Conservation (phyloP, 2,888 invertebrate genomes). For the Epinotia demarniana region DNA sequence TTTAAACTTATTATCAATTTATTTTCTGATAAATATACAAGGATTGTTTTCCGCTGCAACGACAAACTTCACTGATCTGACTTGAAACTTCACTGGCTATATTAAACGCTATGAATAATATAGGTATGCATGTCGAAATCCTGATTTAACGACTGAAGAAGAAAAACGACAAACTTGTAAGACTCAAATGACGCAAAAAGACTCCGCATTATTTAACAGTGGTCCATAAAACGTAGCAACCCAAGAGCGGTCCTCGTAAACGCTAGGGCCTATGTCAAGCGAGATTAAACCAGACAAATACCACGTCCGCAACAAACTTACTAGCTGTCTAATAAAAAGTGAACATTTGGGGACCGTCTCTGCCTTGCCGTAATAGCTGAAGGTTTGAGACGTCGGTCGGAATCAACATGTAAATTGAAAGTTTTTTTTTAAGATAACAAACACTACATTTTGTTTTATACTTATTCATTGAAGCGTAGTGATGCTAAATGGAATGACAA, state of each 20-base stretch:
- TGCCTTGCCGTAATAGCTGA: background rate
- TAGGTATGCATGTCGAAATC: background rate
- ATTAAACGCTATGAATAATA: background rate
- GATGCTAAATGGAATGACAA: background rate
- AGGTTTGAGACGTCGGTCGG: background rate
- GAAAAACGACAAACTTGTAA: slow-evolving; percentile 1
- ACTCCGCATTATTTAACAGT: slow-evolving; percentile 74
- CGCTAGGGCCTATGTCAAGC: slow-evolving; percentile 61
- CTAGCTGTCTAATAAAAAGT: slow-evolving; percentile 35
- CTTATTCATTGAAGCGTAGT: background rate
- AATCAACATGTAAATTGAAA: background rate
- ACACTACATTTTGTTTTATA: background rate
- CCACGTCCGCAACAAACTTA: slow-evolving; percentile 52
- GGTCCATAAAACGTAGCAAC: slow-evolving; percentile 67
- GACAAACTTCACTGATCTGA: background rate
- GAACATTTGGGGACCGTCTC: background rate
- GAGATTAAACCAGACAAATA: slow-evolving; percentile 64
- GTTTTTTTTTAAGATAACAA: background rate
- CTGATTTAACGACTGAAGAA: background rate
- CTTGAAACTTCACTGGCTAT: no score
- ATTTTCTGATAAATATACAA: no score
- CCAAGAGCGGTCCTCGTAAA: slow-evolving; percentile 67
- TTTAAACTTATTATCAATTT: no score
- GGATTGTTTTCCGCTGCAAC: no score
- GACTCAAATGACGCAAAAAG: slow-evolving; percentile 52